Conservation (phyloP, 2,888 invertebrate genomes). For the Agrochola lota region DNA sequence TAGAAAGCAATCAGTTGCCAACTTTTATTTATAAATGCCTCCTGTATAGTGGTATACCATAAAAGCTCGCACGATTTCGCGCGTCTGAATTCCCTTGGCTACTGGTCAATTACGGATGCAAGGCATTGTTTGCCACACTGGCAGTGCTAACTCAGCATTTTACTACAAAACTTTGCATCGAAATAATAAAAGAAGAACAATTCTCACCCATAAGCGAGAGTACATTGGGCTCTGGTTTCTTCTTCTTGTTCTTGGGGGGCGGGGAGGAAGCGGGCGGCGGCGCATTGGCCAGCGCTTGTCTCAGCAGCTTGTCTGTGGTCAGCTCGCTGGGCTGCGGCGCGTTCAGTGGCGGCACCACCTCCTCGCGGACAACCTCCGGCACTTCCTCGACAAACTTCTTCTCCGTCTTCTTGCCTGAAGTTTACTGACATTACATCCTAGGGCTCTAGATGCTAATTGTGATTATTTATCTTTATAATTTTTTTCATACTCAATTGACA, state of each 20-base stretch:
- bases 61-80: no score
- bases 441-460: not conserved
- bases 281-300: conserved; percentile 78
- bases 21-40: not conserved
- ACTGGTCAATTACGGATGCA: not conserved
- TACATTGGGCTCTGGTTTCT: conserved; percentile 84
- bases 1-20: not conserved
- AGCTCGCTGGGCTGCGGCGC: conserved; percentile 85
- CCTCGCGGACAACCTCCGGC: conserved; percentile 73
- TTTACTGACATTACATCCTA: conserved; percentile 26
- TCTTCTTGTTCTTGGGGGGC: conserved; percentile 84
- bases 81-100: not conserved
- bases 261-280: conserved; percentile 75
- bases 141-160: not conserved
- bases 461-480: not conserved
- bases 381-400: conserved; percentile 78
- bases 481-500: not conserved
- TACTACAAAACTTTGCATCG: not conserved
- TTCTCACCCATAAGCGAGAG: conserved; percentile 85
- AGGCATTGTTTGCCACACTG: not conserved
- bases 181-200: not conserved
- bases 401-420: conserved; percentile 82
- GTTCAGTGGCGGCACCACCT: conserved; percentile 84
- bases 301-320: conserved; percentile 86
- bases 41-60: not conserved